Evolutionary conservation across 2,113 vertebrate species (phyloP), one percentile per base, ranked within the genome.

Genomic region (Panthera tigris): DNA sequence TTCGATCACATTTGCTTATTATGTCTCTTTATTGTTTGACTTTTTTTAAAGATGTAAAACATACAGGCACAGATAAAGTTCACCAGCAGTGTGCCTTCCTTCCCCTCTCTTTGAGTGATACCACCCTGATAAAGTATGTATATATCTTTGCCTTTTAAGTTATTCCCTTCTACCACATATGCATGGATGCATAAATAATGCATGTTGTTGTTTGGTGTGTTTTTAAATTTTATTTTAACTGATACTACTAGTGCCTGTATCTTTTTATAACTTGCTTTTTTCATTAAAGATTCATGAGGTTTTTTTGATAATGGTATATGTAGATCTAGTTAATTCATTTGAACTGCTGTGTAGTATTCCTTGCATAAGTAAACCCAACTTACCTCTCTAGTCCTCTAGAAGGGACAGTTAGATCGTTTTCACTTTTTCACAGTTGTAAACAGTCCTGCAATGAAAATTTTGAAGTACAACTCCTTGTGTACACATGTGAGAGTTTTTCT

Each of bases 201-300:
- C n/a, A 48, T 69, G 31, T 2, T 91, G 68, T 31, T 92, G 12
- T 41, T 92, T 74, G 45, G 33, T 66, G n/a, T 31, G 4, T 66
- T 93, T 84, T 73, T 36, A 55, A 85, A 21, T 71, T 91, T 80
- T 85, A 39, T 74, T 74, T n/a, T 21, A 87, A 97, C 83, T 78
- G 45, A n/a, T 76, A 48, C 23, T 57, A 65, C 18, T 68, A 80
- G 19, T 63, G 29, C 31, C 68, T 93, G 4, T 73, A 66, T 83
- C 50, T 73, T 94, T 79, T 79, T n/a, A 78, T 9, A 90, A 57
- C 63, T 78, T 85, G 16, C n/a, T n/a, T 83, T 94, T 90, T 74
- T 21, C 73, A n/a, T 13, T 91, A 88, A 78, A 55, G 25, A 78
- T 7, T 66, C 21, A 71, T 36, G 52, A 92, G 73, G n/a, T 63